phyloP scores from a whole-genome alignment of 2,113 vertebrate species.

The Zapus hudsonius region DNA sequence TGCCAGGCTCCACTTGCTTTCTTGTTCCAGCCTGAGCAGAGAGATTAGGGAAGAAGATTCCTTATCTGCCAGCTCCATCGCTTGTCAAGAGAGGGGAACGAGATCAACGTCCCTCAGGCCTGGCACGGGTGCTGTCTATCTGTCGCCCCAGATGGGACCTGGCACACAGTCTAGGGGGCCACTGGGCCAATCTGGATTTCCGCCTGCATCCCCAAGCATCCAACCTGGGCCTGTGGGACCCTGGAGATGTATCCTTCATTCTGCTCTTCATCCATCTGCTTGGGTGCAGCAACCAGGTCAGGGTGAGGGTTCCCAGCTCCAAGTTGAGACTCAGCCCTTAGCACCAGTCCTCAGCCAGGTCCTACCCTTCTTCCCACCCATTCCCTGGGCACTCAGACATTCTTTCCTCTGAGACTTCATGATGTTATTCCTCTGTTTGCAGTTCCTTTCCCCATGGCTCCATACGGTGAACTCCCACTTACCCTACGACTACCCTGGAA shows the following conservation, averaged over 20 bases:
- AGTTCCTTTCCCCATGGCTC: background rate
- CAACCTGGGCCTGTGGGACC: background rate
- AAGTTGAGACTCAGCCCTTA: background rate
- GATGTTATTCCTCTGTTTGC: background rate
- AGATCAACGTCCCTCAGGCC: background rate
- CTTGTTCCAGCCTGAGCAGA: background rate
- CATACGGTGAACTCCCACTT: too few relatives aligned
- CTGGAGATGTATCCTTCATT: background rate
- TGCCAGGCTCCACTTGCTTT: background rate
- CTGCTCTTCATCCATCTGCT: background rate
- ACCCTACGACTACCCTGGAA: background rate
- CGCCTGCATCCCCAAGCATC: background rate
- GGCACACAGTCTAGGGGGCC: background rate
- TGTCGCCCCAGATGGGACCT: background rate
- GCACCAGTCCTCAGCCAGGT: background rate
- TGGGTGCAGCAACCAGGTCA: background rate
- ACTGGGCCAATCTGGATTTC: background rate
- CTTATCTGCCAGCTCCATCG: conserved; percentile 19
- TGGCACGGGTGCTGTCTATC: background rate
- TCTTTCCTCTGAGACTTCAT: background rate
- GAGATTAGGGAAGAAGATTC: conserved; percentile 31
- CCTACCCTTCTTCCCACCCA: background rate
- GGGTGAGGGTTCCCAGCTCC: background rate
- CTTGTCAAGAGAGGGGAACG: conserved; percentile 30
- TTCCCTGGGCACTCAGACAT: background rate